Evolutionary conservation across 2,113 vertebrate genomes (phyloP), one percentile per base, ranked within the genome.

Genomic region (Sceloporus tristichus): DNA sequence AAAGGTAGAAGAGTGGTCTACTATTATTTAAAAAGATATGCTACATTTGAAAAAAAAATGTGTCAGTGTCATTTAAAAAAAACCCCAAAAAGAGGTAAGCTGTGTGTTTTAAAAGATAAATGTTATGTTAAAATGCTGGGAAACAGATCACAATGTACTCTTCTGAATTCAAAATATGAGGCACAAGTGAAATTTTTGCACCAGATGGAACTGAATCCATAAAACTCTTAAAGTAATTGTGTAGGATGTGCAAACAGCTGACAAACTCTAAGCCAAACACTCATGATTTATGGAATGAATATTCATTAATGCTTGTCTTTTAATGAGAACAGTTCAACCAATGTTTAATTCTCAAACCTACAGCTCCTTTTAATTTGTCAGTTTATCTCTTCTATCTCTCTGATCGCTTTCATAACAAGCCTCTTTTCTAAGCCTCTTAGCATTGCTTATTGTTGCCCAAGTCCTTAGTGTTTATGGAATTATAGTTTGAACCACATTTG

Each of bases 51-150:
- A 95, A 93, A 93, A 89, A 4, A 23, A 1, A 84, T 79, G 92
- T 94, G 92, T 95, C 91, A 93, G 87, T 88, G 88, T 85, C 91
- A 91, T 70, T 94, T 94, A 48, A 48, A 48, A 48, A 48, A 48
- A 34, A 34, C 71, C 94, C 13, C 38, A 94, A 94, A 93, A 94
- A 93, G 92, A 95, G 94, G 94, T 96, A 95, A 96, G 94, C 92
- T 92, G 92, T 94, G 90, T 95, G 93, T 89, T 95, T 96, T 94
- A 93, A 94, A 94, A 95, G 93, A 93, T 95, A 95, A 94, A 94
- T 94, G 94, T 94, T 95, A 94, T 94, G 93, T 92, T 96, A 96
- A 94, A 91, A 92, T 91, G 85, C 82, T 94, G 91, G 93, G 93
- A 94, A 94, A 93, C 92, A 93, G 93, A 95, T 95, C 92, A 90